Evolutionary conservation across 2,113 vertebrate genomes (phyloP).

Genomic region (Poecilia latipinna): DNA sequence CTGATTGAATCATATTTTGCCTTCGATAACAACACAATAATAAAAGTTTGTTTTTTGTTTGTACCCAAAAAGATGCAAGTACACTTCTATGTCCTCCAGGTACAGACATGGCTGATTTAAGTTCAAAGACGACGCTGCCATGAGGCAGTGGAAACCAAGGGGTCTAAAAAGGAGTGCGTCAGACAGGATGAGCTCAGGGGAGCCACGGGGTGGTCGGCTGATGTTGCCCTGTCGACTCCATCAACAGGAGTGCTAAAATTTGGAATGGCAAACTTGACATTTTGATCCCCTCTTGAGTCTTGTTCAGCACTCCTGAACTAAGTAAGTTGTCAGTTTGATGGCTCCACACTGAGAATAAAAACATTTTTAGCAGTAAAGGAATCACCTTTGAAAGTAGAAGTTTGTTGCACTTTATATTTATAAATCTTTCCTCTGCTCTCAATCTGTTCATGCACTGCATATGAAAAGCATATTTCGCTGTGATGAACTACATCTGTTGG

Average conservation of each 20-base stretch:
- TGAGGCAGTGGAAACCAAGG: constrained; percentile 4
- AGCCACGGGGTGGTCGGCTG: constrained; percentile 25
- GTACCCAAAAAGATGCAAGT: background rate
- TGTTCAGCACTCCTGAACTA: constrained; percentile 29
- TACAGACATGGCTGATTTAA: constrained; percentile 2
- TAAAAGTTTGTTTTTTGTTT: background rate
- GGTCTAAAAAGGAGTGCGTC: constrained; percentile 32
- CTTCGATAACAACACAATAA: background rate
- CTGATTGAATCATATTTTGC: background rate
- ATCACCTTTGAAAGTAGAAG: constrained; percentile 5
- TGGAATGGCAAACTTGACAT: constrained; percentile 56
- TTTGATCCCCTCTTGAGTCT: constrained; percentile 55
- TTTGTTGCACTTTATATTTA: constrained; percentile 2
- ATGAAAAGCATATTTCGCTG: background rate
- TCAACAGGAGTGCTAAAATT: constrained; percentile 47
- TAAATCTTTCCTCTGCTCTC: background rate
- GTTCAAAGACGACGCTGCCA: constrained; percentile 18
- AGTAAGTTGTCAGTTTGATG: constrained; percentile 57
- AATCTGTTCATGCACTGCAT: background rate
- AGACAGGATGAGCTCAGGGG: constrained; percentile 45
- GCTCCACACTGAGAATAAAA: constrained; percentile 25
- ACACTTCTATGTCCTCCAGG: background rate
- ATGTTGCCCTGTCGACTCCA: constrained; percentile 26
- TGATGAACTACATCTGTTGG: background rate
- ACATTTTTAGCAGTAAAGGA: constrained; percentile 15